These are phyloP conservation scores for Callosobruchus maculatus DNA, from an alignment of 2,888 invertebrate genomes.

Conservation along the genomic window DNA sequence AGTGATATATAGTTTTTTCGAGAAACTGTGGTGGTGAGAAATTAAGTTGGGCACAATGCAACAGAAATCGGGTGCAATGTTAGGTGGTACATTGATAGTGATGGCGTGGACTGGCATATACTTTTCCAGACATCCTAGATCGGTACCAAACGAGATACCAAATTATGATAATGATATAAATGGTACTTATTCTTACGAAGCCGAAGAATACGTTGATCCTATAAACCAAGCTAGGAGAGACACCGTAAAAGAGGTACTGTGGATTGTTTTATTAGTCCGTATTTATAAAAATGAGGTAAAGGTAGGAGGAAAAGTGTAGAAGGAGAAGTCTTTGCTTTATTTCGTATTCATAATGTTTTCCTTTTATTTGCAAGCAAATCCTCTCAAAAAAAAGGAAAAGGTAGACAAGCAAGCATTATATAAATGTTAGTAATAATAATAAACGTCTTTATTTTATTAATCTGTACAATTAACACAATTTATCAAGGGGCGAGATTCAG, in stretches of 20 bases:
- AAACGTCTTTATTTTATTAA: too few species aligned
- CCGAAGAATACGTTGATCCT: neutral
- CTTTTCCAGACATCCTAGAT: constrained; percentile 40
- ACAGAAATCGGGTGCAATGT: constrained; percentile 14
- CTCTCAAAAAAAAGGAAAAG: too few species aligned
- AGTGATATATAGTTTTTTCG: neutral
- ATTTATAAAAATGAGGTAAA: too few species aligned
- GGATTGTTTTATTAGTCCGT: neutral
- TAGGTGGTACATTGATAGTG: constrained; percentile 46
- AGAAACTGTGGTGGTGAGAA: neutral
- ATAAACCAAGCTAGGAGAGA: constrained; percentile 42
- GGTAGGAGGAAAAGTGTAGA: too few species aligned
- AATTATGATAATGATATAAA: neutral
- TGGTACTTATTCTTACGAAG: constrained; percentile 2
- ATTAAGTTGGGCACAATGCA: constrained; percentile 3
- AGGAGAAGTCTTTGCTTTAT: too few species aligned
- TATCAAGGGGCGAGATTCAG: too few species aligned
- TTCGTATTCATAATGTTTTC: too few species aligned
- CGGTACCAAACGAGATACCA: neutral
- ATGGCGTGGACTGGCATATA: constrained; percentile 55
- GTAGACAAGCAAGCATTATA: too few species aligned
- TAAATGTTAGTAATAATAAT: too few species aligned
- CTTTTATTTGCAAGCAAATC: too few species aligned
- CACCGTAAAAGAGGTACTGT: constrained; percentile 46
- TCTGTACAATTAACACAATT: too few species aligned